Conservation (phyloP, 1,140 invertebrate species). For the Hydropsyche tenuis region DNA sequence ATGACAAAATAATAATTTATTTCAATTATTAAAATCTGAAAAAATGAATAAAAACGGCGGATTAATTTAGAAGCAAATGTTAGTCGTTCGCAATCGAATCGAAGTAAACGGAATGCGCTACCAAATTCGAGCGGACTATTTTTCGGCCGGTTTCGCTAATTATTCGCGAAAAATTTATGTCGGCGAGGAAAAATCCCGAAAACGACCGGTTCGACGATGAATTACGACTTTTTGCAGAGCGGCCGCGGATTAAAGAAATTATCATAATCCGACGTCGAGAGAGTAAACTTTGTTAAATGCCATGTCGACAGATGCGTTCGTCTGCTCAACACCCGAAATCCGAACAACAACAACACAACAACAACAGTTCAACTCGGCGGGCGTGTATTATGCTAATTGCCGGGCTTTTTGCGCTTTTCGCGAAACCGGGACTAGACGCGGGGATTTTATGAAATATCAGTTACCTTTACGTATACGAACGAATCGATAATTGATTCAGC, state of each 20-base stretch:
- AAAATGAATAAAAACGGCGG: no score
- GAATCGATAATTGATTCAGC: no score
- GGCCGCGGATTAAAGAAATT: constrained; percentile 12
- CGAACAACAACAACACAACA: constrained; percentile 17
- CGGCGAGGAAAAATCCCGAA: no score
- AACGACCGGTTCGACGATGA: not conserved
- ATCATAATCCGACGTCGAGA: constrained; percentile 4
- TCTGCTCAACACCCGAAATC: constrained; percentile 9
- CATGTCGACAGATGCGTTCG: constrained; percentile 18
- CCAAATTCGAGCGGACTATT: no score
- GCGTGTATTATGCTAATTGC: constrained; percentile 19
- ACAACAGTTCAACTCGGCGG: constrained; percentile 14
- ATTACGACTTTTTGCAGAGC: not conserved
- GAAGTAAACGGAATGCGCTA: no score
- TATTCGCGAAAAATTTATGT: not conserved
- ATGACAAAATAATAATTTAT: constrained; percentile 11
- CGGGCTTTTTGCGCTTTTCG: constrained; percentile 1
- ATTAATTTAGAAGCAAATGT: no score
- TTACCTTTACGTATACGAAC: no score
- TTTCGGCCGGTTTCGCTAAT: not conserved
- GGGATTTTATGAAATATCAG: no score
- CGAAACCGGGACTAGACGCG: not conserved
- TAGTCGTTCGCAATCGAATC: no score
- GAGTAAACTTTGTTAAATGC: constrained; percentile 15
- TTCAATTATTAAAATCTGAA: not conserved